A percentile compares a stretch with the other conserved stretches of the same genome.
These are phyloP conservation scores for Sebastes fasciatus DNA, from an alignment of 2,113 vertebrate genomes.

Conservation along the genomic window DNA sequence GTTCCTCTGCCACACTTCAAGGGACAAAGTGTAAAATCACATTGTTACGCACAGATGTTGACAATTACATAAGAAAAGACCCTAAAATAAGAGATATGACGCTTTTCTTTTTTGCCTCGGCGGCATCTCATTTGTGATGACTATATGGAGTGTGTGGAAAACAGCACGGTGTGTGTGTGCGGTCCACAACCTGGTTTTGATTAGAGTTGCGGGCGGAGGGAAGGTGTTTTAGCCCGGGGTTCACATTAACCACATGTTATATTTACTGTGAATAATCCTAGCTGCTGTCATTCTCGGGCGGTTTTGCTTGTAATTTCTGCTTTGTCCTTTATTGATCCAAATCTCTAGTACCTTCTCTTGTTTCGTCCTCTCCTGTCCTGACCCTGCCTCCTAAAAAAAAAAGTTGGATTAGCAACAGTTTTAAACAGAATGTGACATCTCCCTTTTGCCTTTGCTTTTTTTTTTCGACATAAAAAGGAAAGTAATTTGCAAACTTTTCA, in stretches of 20 bases:
- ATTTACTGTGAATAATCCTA: background rate
- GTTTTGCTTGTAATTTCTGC: background rate
- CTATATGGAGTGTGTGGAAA: conserved; percentile 10
- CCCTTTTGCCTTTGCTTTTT: background rate
- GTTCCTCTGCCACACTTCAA: conserved; percentile 58
- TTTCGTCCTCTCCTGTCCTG: background rate
- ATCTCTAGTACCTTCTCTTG: background rate
- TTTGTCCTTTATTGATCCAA: background rate
- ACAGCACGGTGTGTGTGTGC: background rate
- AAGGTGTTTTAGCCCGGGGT: background rate
- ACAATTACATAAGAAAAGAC: conserved; percentile 62
- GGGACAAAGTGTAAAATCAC: conserved; percentile 64
- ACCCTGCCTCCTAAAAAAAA: background rate
- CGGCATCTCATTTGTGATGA: conserved; percentile 35
- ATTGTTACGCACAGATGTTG: conserved; percentile 54
- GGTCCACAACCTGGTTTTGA: conserved; percentile 28
- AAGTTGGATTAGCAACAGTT: background rate
- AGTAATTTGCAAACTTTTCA: background rate
- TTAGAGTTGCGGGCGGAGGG: background rate
- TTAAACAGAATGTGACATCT: background rate
- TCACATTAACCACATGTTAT: conserved; percentile 17
- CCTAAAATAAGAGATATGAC: conserved; percentile 30
- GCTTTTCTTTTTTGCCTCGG: background rate
- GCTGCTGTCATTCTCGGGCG: background rate
- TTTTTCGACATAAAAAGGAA: background rate